A percentile compares a stretch with the other conserved stretches of the same genome.
Conservation (phyloP, 35 echinoderm and acorn worm genomes). For the Holothuria glaberrima region DNA sequence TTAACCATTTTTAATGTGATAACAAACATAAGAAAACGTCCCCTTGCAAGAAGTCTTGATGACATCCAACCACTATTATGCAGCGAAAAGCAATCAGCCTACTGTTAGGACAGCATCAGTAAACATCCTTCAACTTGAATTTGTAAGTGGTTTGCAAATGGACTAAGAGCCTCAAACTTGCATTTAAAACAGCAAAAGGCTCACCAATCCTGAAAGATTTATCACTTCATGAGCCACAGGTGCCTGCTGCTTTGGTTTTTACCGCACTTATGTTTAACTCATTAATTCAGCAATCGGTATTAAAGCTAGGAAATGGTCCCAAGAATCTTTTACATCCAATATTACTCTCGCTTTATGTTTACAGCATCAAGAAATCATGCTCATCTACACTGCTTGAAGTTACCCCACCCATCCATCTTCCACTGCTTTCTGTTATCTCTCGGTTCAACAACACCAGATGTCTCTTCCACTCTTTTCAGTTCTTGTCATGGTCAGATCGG, state of each 20-base stretch:
- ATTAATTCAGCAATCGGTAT: conserved; percentile 15
- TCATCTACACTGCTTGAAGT: neutral
- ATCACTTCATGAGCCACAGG: conserved; percentile 18
- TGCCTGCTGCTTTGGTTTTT: neutral
- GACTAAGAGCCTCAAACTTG: conserved; percentile 37
- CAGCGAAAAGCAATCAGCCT: neutral
- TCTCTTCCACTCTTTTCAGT: neutral
- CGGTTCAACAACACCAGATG: too few relatives aligned
- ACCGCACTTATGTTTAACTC: conserved; percentile 16
- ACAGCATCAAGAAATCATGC: neutral
- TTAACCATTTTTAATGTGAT: conserved; percentile 28
- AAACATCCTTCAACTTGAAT: conserved; percentile 31
- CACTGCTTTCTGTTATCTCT: neutral
- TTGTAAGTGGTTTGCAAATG: conserved; percentile 33
- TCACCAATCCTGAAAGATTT: conserved; percentile 17
- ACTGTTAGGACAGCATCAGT: neutral
- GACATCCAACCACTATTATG: conserved; percentile 4
- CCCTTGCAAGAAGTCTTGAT: neutral
- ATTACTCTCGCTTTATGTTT: neutral
- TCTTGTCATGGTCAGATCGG: neutral
- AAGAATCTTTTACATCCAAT: conserved; percentile 21
- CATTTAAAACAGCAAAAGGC: conserved; percentile 1
- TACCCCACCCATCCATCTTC: conserved; percentile 2
- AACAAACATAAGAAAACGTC: neutral
- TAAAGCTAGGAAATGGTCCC: conserved; percentile 1